phyloP scores from a whole-genome alignment of 2,888 invertebrate species.

The Pseudoips prasinana region DNA sequence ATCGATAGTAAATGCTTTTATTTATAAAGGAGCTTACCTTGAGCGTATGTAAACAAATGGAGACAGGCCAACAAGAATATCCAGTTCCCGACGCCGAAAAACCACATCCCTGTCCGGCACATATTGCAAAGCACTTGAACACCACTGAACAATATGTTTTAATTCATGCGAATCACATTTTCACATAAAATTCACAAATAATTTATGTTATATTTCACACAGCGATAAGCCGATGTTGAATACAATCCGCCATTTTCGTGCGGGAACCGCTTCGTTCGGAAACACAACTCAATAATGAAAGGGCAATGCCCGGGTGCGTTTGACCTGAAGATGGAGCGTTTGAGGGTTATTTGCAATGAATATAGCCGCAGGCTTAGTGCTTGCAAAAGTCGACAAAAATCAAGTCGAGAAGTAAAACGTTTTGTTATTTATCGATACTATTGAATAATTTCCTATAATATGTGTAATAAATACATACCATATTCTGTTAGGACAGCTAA shows the following conservation, averaged over 20 bases:
- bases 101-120: constrained; percentile 75
- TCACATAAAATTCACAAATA: constrained; percentile 65
- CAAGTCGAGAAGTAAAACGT: constrained; percentile 10
- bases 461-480: too few relatives aligned
- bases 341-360: constrained; percentile 36
- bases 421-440: constrained; percentile 3
- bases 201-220: constrained; percentile 46
- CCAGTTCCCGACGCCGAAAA: constrained; percentile 74
- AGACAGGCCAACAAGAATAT: constrained; percentile 71
- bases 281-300: constrained; percentile 72
- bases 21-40: constrained; percentile 77
- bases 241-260: constrained; percentile 69
- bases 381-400: constrained; percentile 7
- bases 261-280: constrained; percentile 61
- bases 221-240: constrained; percentile 37
- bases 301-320: constrained; percentile 71
- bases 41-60: constrained; percentile 79
- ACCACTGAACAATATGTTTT: constrained; percentile 68
- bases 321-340: constrained; percentile 40
- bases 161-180: constrained; percentile 79
- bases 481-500: too few relatives aligned
- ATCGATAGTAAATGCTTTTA: constrained; percentile 69
- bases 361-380: constrained; percentile 34
- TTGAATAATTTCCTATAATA: too few relatives aligned
- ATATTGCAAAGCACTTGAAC: constrained; percentile 62